Evolutionary conservation across 2,797 vertebrate genomes (phyloP), one percentile per base, ranked within the genome.

Genomic region (Rhinichthys osculus): DNA sequence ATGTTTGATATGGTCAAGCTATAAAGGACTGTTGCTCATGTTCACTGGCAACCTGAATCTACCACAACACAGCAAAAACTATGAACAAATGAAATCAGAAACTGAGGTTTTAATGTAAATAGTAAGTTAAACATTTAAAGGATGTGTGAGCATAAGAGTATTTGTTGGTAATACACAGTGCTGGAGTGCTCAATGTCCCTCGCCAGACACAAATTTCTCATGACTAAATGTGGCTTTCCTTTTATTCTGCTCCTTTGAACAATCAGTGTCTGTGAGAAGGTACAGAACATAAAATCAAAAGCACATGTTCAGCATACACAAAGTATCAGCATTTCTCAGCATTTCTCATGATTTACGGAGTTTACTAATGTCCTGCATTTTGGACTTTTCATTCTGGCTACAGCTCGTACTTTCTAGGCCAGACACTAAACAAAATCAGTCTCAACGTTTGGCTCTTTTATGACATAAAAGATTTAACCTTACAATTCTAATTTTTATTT

Each of bases 261-360:
- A 78, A 78, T 78, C 74, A 78, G 74, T 27, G 4, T 69, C 50
- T 70, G 64, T 59, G 50, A 71, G 38, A 78, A 78, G 74, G 38
- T 84, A 84, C 74, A 84, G 83, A 84, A 42, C 66, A 14, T 78
- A 10, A 84, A 84, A 84, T 84, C 64, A 67, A 23, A 78, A 78
- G 50, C 83, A 84, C 83, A 84, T 84, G 74, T 57, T 38, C n/a
- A 23, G 57, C 35, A 78, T 69, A 78, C 47, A 78, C 62, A 70
- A 35, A 54, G 64, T 77, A n/a, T 69, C 42, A 21, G 14, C 72
- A 35, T 70, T 40, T 59, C 19, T 69, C 42, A 21, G 14, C 72
- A 35, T 70, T 40, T 59, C 19, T 59, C n/a, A 69, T 54, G 74
- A 85, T 85, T 78, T 74, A 70, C 50, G 47, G n/a, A 40, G 33